Base-by-base conservation (phyloP, 2,113 vertebrate genomes). In the Oncorhynchus kisutch region DNA sequence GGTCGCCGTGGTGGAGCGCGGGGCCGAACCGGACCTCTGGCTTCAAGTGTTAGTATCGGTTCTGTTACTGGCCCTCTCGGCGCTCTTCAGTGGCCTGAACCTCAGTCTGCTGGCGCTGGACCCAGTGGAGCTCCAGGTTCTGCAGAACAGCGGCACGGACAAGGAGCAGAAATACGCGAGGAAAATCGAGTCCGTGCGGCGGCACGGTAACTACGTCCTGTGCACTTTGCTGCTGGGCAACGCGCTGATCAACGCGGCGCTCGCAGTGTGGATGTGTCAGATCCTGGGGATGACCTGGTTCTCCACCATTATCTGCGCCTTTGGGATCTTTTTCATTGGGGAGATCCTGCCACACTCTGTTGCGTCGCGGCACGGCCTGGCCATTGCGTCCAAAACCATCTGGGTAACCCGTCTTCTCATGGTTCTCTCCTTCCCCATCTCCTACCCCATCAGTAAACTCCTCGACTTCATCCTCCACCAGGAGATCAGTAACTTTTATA, bases 401-500 rank as follows among this genome's bases (percentile, higher is more conserved):
- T 96, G 95, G 92, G 92, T 99, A 84, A 98, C 97, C 6, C 94
- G 95, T 67, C 92, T 97, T 49, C 92, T 99, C 70, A 97, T 99
- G 97, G 93, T 96, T 51, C 91, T 95, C 71, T 93, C 96, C 84
- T 98, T 98, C 83, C 97, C 97, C 0, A 87, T 98, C 71, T 97
- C 97, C 65, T 99, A 97, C 87, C 97, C 97, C n/a, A 94, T 98
- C 82, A 95, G 96, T 92, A 97, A 96, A 39, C 86, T 97, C 67
- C 90, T 99, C 79, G 97, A 98, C 88, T 95, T 96, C 91, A 94
- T 96, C 39, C 92, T 99, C 72, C 94, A 94, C 78, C 97, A 97
- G 89, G 97, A 98, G 93, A 96, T 99, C 87, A 96, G 96, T 77
- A 97, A 94, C 86, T 97, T 96, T 82, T 97, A 98, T 88, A 98